Conservation (phyloP, 2,113 vertebrate species). For the Pagrus major region DNA sequence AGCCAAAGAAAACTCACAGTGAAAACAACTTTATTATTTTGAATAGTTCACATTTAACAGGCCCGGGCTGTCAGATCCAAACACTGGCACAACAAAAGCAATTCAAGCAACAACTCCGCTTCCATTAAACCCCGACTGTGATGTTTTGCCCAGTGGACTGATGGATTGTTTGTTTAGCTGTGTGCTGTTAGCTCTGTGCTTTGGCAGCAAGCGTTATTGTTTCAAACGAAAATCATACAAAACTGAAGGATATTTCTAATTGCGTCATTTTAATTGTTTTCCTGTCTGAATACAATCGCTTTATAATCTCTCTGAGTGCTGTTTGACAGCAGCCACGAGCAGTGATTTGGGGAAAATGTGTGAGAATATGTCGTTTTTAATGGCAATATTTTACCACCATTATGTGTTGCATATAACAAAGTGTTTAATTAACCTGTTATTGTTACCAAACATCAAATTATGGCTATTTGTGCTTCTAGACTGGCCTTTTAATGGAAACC, state of each 20-base stretch:
- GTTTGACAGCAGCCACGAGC: neutral
- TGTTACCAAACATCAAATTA: neutral
- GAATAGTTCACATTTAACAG: slow-evolving; percentile 18
- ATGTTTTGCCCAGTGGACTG: slow-evolving; percentile 42
- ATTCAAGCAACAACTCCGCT: slow-evolving; percentile 35
- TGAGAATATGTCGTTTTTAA: neutral
- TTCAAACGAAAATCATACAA: slow-evolving; percentile 39
- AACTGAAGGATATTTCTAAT: slow-evolving; percentile 40
- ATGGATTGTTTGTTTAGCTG: slow-evolving; percentile 57
- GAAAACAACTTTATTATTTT: slow-evolving; percentile 6
- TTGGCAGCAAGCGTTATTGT: slow-evolving; percentile 21
- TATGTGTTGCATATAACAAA: neutral
- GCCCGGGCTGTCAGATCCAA: slow-evolving; percentile 10
- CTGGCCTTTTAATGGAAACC: neutral
- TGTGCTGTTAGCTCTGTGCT: slow-evolving; percentile 40
- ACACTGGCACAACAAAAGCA: slow-evolving; percentile 20
- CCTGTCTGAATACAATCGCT: slow-evolving; percentile 1
- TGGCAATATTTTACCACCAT: neutral
- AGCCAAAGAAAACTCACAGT: neutral
- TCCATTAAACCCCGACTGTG: slow-evolving; percentile 45
- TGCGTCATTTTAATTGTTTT: slow-evolving; percentile 19
- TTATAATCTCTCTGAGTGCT: neutral
- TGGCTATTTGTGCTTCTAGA: neutral
- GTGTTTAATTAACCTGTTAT: neutral
- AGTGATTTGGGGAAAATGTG: neutral